Percentiles rank a stretch among this genome's conserved stretches.
Conservation (phyloP, 2,888 invertebrate species). For the Polyploca ridens region DNA sequence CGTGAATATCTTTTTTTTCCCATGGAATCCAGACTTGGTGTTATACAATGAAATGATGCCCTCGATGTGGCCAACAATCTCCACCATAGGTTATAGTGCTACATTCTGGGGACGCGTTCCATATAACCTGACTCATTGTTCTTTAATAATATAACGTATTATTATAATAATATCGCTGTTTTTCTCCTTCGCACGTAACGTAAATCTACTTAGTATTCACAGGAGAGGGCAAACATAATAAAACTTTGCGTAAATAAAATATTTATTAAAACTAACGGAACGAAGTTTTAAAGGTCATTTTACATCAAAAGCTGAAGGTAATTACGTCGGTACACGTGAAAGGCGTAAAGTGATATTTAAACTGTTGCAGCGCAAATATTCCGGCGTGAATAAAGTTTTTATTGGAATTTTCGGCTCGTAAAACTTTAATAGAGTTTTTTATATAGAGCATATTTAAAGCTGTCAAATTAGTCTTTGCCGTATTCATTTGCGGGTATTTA, state of each 20-base stretch:
- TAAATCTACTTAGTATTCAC: background rate
- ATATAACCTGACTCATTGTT: too few relatives aligned
- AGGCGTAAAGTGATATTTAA: constrained; percentile 35
- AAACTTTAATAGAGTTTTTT: background rate
- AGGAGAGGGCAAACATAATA: background rate
- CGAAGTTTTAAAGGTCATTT: constrained; percentile 12
- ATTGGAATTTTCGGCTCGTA: background rate
- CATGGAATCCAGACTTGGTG: too few relatives aligned
- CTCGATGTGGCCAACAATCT: too few relatives aligned
- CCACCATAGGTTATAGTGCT: too few relatives aligned
- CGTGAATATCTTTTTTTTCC: too few relatives aligned
- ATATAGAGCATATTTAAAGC: background rate
- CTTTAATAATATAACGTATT: too few relatives aligned
- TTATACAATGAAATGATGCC: too few relatives aligned
- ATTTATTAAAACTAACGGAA: background rate
- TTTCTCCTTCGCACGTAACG: background rate
- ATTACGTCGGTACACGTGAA: constrained; percentile 33
- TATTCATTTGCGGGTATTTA: too few relatives aligned
- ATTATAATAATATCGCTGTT: background rate
- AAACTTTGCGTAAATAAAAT: background rate
- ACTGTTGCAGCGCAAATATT: constrained; percentile 24
- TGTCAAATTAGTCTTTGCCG: too few relatives aligned
- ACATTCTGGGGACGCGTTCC: too few relatives aligned
- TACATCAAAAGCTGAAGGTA: constrained; percentile 30
- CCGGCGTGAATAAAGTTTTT: constrained; percentile 1